Evolutionary conservation across 2,113 vertebrate genomes (phyloP).

Genomic region (Haplotaxodon microlepis): DNA sequence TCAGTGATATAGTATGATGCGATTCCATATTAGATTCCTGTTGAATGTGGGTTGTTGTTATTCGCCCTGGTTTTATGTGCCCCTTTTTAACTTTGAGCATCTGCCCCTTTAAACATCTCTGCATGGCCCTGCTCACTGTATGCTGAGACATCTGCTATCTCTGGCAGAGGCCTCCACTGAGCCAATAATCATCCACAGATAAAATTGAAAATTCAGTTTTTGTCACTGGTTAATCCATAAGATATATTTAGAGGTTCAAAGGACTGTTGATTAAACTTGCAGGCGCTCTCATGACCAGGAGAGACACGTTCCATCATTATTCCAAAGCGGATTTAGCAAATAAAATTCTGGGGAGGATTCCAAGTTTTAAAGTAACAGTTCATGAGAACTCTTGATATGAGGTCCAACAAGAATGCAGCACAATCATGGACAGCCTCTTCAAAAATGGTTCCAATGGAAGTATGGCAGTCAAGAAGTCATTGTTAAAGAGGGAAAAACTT

Average conservation of each 20-base stretch:
- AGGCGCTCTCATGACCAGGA: background rate
- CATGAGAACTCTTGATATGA: too few species aligned
- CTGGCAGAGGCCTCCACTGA: background rate
- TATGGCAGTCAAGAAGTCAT: too few species aligned
- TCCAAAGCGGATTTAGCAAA: background rate
- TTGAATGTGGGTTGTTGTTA: background rate
- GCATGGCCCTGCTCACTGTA: background rate
- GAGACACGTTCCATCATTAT: background rate
- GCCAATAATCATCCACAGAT: background rate
- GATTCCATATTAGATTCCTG: background rate
- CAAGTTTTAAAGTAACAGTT: too few species aligned
- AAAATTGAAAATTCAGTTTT: background rate
- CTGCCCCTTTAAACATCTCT: background rate
- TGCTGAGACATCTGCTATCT: background rate
- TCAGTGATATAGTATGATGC: background rate
- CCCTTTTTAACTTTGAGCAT: background rate
- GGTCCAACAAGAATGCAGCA: too few species aligned
- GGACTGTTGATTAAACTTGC: background rate
- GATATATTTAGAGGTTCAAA: background rate
- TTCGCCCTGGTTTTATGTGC: background rate
- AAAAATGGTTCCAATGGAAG: too few species aligned
- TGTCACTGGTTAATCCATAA: background rate
- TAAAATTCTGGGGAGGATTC: background rate
- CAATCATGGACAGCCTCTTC: too few species aligned
- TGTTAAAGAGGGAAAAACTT: too few species aligned